Evolutionary conservation across 2,888 invertebrate species (phyloP), one percentile per base, ranked within the genome.

Genomic region (Melanostoma scalare): DNA sequence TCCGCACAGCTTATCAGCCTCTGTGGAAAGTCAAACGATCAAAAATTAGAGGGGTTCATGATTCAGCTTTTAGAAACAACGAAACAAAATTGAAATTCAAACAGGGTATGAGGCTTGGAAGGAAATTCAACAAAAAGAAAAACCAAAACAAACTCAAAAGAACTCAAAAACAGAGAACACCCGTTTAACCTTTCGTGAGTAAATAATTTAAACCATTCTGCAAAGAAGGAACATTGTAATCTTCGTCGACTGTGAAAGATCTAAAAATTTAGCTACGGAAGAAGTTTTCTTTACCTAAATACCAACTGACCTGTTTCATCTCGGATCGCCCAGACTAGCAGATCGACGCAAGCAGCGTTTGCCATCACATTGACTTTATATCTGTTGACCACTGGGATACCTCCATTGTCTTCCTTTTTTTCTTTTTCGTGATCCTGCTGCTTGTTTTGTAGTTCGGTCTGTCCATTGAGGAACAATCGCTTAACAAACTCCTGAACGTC

Each of bases 271-370:
- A 76, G 72, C 79, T 67, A 63, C 40, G 55, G 52, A 48, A 44
- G 58, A 58, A 60, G 1, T 44, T 2, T 46, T 6, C 3, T 6
- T 56, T 6, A 31, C 4, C 3, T 30, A 40, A 69, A 40, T 10
- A 9, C 40, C 73, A 81, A 86, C 89, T 92, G 91, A 97, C 98
- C 98, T 89, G 97, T 96, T 92, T 99, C 99, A 90, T 99, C 99
- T 0, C 96, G 96, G 86, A 98, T 98, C 0, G 99, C 98, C 99
- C 99, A 99, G 38, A 99, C 98, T 1, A 99, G 93, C 5, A 99
- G 93, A 91, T 99, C 99, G 0, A 99, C 98, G 89, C 99, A 99
- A 0, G 98, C 98, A 0, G 99, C 98, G 92, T 98, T 98, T 0
- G 98, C 97, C 95, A 97, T 97, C 0, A 99, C 98, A 89, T 98